Evolutionary conservation across 2,888 invertebrate genomes (phyloP).

Genomic region (Hemithea aestivaria): DNA sequence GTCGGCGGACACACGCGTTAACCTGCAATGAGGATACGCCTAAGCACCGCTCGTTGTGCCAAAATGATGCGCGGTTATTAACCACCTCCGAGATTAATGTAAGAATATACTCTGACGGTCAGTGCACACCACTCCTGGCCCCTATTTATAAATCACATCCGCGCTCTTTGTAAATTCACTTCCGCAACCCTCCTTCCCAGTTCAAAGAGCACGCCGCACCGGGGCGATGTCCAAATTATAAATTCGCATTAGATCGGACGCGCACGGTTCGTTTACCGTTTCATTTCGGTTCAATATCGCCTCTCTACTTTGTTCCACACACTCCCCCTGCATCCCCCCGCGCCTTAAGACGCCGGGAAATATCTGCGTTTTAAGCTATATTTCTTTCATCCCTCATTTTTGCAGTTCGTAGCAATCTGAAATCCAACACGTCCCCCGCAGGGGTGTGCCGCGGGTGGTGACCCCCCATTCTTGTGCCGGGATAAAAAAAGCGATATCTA

Average conservation of each 20-base stretch:
- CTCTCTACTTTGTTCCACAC: constrained; percentile 79
- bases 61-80: constrained; percentile 56
- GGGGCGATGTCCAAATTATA: constrained; percentile 78
- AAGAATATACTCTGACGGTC: constrained; percentile 57
- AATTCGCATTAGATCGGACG: constrained; percentile 80
- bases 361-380: constrained; percentile 81
- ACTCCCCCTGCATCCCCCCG: constrained; percentile 61
- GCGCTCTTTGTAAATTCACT: constrained; percentile 70
- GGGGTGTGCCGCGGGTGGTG: constrained; percentile 66
- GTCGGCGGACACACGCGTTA: constrained; percentile 76
- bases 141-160: constrained; percentile 72
- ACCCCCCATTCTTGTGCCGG: constrained; percentile 76
- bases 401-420: constrained; percentile 81
- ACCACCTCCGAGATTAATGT: constrained; percentile 51
- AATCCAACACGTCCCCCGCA: constrained; percentile 79
- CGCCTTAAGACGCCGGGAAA: constrained; percentile 78
- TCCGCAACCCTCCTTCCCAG: constrained; percentile 58
- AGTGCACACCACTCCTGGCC: constrained; percentile 41
- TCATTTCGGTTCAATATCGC: constrained; percentile 79
- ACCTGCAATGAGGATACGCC: constrained; percentile 76
- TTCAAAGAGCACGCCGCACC: constrained; percentile 70
- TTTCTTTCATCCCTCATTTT: constrained; percentile 81
- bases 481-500: constrained; percentile 79
- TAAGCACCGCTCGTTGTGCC: constrained; percentile 66
- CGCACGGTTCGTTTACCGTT: constrained; percentile 79